These are phyloP conservation scores for Eupsilia transversa DNA, from an alignment of 2,888 invertebrate genomes.

Conservation along the genomic window DNA sequence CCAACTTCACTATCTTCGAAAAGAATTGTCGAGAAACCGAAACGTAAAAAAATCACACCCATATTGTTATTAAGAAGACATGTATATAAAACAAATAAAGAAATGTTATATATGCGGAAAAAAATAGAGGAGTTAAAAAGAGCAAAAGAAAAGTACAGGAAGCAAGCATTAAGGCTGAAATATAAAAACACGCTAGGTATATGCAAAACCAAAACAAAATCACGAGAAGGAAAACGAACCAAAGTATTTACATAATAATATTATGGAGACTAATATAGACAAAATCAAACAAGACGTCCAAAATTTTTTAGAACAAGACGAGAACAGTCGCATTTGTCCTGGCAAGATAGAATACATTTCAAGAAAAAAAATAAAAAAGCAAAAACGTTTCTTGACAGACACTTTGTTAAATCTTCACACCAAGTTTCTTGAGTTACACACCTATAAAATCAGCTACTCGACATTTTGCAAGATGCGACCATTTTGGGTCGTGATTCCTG, in stretches of 20 bases:
- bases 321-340: conserved; percentile 3
- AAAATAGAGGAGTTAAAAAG: conserved; percentile 5
- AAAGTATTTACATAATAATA: conserved; percentile 2
- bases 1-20: not conserved
- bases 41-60: conserved; percentile 7
- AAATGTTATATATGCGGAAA: not conserved
- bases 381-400: conserved; percentile 4
- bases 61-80: conserved; percentile 9
- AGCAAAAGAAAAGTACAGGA: conserved; percentile 8
- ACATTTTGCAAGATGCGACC: too few species aligned
- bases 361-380: not conserved
- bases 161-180: conserved; percentile 11
- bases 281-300: conserved; percentile 2
- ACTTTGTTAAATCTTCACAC: conserved; percentile 10
- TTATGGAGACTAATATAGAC: not conserved
- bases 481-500: too few species aligned
- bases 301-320: conserved; percentile 1
- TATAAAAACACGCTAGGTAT: conserved; percentile 2
- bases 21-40: conserved; percentile 3
- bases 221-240: not conserved
- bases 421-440: not conserved
- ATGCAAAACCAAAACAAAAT: conserved; percentile 3
- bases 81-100: conserved; percentile 12
- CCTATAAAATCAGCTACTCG: too few species aligned
- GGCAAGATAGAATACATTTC: not conserved